Evolutionary conservation across 2,888 invertebrate genomes (phyloP).

Genomic region (Ptychoptera albimana): DNA sequence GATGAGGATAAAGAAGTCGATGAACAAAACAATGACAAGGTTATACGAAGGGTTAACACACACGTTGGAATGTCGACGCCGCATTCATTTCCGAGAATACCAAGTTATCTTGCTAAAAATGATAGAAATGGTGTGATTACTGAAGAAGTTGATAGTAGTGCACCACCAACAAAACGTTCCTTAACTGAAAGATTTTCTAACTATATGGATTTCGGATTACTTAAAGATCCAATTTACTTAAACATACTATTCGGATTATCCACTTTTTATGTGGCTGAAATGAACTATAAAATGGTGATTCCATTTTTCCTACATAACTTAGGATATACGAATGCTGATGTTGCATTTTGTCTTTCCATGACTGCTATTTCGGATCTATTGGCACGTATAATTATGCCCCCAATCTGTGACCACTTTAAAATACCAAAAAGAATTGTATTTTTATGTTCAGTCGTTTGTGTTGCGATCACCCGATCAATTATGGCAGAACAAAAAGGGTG

Average conservation of each 20-base stretch:
- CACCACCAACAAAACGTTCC: constrained; percentile 20
- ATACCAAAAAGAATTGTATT: constrained; percentile 56
- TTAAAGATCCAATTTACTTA: constrained; percentile 55
- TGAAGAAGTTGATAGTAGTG: constrained; percentile 9
- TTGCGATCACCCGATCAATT: constrained; percentile 55
- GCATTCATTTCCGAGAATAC: constrained; percentile 27
- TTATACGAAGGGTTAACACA: constrained; percentile 25
- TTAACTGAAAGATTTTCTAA: constrained; percentile 41
- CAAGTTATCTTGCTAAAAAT: constrained; percentile 18
- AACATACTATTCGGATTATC: constrained; percentile 56
- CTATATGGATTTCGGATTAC: constrained; percentile 52
- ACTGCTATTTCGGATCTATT: constrained; percentile 60
- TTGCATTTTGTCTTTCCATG: constrained; percentile 57
- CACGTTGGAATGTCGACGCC: constrained; percentile 21
- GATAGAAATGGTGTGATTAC: constrained; percentile 13
- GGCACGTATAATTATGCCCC: constrained; percentile 54
- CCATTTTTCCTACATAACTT: constrained; percentile 49
- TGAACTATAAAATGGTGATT: constrained; percentile 58
- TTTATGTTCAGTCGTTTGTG: constrained; percentile 51
- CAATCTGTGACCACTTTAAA: constrained; percentile 51
- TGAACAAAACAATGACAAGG: constrained; percentile 21
- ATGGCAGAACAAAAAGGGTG: constrained; percentile 58
- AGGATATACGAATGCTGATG: constrained; percentile 46
- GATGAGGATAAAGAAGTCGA: constrained; percentile 29
- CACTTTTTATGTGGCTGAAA: constrained; percentile 57